Evolutionary conservation across 2,797 vertebrate genomes (phyloP).

Genomic region (Pipistrellus pipistrellus): DNA sequence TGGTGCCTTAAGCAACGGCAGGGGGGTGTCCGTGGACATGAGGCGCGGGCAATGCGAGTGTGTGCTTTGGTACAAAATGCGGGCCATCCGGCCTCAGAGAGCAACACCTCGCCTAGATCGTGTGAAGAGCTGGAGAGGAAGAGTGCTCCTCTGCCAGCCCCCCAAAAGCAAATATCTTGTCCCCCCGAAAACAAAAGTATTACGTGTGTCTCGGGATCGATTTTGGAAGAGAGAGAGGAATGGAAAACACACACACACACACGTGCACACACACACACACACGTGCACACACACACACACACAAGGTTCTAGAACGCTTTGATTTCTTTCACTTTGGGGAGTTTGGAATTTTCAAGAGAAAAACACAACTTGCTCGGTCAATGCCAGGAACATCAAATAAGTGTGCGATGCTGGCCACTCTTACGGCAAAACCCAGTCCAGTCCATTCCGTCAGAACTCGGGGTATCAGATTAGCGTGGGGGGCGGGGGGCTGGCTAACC

Average conservation of each 20-base stretch:
- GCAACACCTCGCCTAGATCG: neutral
- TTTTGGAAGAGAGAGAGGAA: conserved; percentile 62
- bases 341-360: conserved; percentile 70
- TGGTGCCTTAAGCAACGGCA: neutral
- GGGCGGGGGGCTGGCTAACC: neutral
- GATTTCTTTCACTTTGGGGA: conserved; percentile 77
- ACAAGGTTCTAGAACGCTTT: conserved; percentile 5
- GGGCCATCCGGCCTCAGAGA: conserved; percentile 10
- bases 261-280: too few species aligned
- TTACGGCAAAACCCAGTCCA: conserved; percentile 67
- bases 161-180: conserved; percentile 65
- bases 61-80: conserved; percentile 64
- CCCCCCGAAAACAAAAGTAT: conserved; percentile 72
- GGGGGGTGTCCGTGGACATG: conserved; percentile 22
- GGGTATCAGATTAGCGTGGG: conserved; percentile 59
- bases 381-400: conserved; percentile 71
- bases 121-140: conserved; percentile 62
- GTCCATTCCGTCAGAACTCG: neutral
- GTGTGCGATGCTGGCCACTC: conserved; percentile 67
- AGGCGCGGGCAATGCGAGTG: conserved; percentile 26
- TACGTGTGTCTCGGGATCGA: conserved; percentile 35
- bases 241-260: too few species aligned
- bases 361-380: conserved; percentile 76
- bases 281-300: too few species aligned
- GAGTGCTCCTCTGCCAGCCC: conserved; percentile 9